Evolutionary conservation across 2,797 vertebrate genomes (phyloP), one percentile per base, ranked within the genome.

Genomic region (Sebastes diploproa): DNA sequence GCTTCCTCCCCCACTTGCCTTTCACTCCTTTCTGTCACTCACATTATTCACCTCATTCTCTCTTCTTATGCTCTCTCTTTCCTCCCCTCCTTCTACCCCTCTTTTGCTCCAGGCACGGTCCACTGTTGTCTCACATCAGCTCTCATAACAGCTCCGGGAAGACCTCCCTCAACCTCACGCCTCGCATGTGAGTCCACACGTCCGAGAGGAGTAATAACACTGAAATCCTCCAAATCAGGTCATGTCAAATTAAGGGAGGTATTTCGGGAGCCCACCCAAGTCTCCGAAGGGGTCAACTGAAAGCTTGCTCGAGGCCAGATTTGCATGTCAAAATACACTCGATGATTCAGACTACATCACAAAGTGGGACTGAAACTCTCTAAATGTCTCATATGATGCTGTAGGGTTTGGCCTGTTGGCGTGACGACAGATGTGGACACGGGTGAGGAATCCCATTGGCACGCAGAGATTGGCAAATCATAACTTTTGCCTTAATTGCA

Each of bases 211-310:
- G 89, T 80, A 93, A 92, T 90, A 93, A 94, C 86, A 89, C 72
- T 72, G 86, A 91, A 91, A 92, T 92, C 90, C 91, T 91, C 91
- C 89, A 91, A 94, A 95, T 94, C 93, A 91, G 92, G 89, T 93
- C 91, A 91, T 78, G 87, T 94, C 94, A 93, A 94, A 94, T 94
- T 93, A 93, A 90, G 80, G 75, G 77, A 90, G 88, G 90, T 90
- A 89, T 94, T 94, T 91, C 81, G 63, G 91, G 88, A 93, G 91
- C 86, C 93, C 94, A 92, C 90, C 92, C 94, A 92, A 89, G 90
- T 90, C 88, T 92, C 80, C 7, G n/a, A 88, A 84, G 83, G 82
- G 91, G 92, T 94, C 89, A 87, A 59, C 30, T 66, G 46, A 89
- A 83, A 87, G 82, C 83, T 88, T 79, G 85, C 88, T 82, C 27